A percentile compares a stretch with the other conserved stretches of the same genome.
These are phyloP conservation scores for Anas acuta DNA, from an alignment of 2,797 vertebrate genomes.

Conservation along the genomic window DNA sequence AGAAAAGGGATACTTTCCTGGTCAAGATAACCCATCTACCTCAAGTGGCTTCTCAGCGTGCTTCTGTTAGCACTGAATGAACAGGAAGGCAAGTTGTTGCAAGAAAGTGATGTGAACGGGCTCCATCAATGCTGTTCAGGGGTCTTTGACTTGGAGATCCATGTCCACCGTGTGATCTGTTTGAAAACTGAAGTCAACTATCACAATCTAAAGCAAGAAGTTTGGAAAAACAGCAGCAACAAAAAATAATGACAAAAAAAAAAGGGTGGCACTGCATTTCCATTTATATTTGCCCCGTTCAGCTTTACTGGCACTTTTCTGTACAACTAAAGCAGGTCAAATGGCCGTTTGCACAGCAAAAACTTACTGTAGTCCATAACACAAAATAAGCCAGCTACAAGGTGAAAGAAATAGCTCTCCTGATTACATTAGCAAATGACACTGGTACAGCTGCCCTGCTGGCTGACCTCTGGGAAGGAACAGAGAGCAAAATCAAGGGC, in stretches of 20 bases:
- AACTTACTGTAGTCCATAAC: background rate
- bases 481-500: conserved; percentile 26
- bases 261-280: background rate
- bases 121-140: background rate
- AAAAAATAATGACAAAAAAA: background rate
- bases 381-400: background rate
- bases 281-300: background rate
- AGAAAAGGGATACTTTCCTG: background rate
- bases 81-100: background rate
- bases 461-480: conserved; percentile 1
- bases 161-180: background rate
- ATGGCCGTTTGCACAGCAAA: background rate
- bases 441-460: background rate
- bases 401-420: background rate
- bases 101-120: background rate
- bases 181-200: background rate
- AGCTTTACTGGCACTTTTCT: background rate
- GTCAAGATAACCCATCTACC: background rate
- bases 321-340: background rate
- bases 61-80: background rate
- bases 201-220: background rate
- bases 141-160: background rate
- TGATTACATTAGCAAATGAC: background rate
- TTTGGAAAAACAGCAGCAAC: background rate
- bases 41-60: background rate